Conservation (phyloP, 1,140 invertebrate genomes). For the Sesamia nonagrioides region DNA sequence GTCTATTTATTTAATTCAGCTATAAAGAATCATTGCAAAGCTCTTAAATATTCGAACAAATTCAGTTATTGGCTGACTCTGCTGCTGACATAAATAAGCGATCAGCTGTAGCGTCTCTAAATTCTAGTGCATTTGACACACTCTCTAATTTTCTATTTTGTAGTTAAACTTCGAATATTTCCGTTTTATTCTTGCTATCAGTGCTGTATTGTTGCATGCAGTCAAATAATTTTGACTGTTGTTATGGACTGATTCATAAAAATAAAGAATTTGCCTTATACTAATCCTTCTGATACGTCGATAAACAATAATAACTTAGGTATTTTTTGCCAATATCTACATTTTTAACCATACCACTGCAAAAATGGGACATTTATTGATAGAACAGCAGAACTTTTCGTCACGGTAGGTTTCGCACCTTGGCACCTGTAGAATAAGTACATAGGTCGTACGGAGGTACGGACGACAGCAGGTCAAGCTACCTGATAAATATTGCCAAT, state of each 20-base stretch:
- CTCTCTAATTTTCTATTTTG: conserved; percentile 50
- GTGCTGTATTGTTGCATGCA: not conserved
- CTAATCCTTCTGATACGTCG: not conserved
- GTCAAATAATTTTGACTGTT: not conserved
- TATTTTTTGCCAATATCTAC: not conserved
- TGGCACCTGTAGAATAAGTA: too few relatives aligned
- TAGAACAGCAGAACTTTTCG: too few relatives aligned
- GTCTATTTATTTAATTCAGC: not conserved
- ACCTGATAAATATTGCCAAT: too few relatives aligned
- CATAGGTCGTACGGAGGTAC: too few relatives aligned
- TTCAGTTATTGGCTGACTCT: conserved; percentile 36
- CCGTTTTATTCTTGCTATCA: not conserved
- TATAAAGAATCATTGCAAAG: conserved; percentile 1
- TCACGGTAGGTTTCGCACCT: too few relatives aligned
- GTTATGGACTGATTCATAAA: not conserved
- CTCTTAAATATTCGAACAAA: conserved; percentile 14
- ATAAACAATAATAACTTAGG: not conserved
- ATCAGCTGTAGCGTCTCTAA: conserved; percentile 48
- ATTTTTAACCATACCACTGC: not conserved
- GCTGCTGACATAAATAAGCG: conserved; percentile 48
- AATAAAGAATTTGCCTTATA: not conserved
- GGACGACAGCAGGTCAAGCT: too few relatives aligned
- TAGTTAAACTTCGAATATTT: conserved; percentile 20
- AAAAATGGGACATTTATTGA: too few relatives aligned
- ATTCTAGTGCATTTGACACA: conserved; percentile 52